Base-by-base conservation (phyloP, 2,888 invertebrate species). In the Dynastes grantii region DNA sequence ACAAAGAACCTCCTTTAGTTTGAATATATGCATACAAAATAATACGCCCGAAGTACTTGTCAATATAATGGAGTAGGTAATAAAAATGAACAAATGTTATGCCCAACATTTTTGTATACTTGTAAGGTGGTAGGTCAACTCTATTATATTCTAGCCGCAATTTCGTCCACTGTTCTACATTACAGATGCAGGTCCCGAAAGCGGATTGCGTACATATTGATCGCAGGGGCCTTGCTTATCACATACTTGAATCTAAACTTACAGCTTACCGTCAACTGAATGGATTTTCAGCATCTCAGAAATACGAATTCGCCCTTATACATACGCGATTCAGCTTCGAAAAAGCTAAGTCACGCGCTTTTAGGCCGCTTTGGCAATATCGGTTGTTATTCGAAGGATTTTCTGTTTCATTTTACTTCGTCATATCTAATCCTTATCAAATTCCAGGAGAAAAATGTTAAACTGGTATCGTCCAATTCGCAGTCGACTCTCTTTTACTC, bases 181-280 rank as follows among this genome's bases (percentile, higher is more conserved):
- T 81, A 81, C 77, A 73, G 78, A 81, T 81, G 81, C 80, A 81
- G 81, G 81, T 78, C 79, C 81, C 81, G 81, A 77, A 71, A 78
- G 82, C 81, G 80, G 81, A 81, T 82, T 81, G 81, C 82, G 83
- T 83, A 81, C 79, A 81, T 83, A 83, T 83, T 83, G 83, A 83
- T 83, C 83, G 82, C 79, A 79, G 79, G 80, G 80, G 80, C 80
- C 79, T 80, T 81, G 81, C 81, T 83, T 83, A 83, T 83, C 83
- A 81, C 82, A 80, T 80, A 83, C 82, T 83, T 81, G 80, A 82
- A 83, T 83, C 83, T 83, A 83, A 83, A 83, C 83, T 83, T 80
- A 81, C 78, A 80, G 83, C 83, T 83, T 83, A 83, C 82, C 83
- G 83, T 81, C 81, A 79, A 76, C 79, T 80, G 81, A 83, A 83